Percentiles rank a stretch among this genome's conserved stretches.
These are phyloP conservation scores for Clivina fossor DNA, from an alignment of 2,888 invertebrate genomes.

Conservation along the genomic window DNA sequence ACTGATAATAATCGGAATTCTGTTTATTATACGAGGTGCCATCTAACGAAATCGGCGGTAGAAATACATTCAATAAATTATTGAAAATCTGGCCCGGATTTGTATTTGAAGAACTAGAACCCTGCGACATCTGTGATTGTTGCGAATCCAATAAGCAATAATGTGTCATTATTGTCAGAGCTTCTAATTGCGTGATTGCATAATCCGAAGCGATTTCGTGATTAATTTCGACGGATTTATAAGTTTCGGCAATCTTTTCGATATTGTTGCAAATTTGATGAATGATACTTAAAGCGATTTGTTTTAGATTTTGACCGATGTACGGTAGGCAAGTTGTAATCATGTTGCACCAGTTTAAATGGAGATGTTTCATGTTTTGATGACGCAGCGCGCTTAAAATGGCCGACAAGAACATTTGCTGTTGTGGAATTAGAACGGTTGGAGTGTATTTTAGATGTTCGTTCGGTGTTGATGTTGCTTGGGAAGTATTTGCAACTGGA, in stretches of 20 bases:
- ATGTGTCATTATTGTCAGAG: conserved; percentile 75
- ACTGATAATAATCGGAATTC: conserved; percentile 52
- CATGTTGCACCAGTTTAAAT: conserved; percentile 81
- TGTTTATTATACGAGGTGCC: conserved; percentile 48
- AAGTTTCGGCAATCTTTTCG: conserved; percentile 61
- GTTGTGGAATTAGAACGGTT: conserved; percentile 71
- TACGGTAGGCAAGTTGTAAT: conserved; percentile 80
- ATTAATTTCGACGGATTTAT: conserved; percentile 47
- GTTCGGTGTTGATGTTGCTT: conserved; percentile 45
- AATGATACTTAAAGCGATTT: conserved; percentile 75
- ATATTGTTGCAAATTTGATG: conserved; percentile 79
- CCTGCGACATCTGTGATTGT: conserved; percentile 47
- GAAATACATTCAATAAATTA: conserved; percentile 79
- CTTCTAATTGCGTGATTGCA: conserved; percentile 74
- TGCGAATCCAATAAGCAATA: conserved; percentile 75
- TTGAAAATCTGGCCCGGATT: conserved; percentile 75
- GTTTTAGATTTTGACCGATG: conserved; percentile 73
- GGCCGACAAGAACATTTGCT: conserved; percentile 80
- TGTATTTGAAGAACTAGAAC: conserved; percentile 57
- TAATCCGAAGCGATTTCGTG: conserved; percentile 73
- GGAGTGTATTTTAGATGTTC: conserved; percentile 63
- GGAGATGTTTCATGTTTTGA: conserved; percentile 69
- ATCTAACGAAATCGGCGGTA: conserved; percentile 60
- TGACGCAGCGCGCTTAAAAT: conserved; percentile 74
- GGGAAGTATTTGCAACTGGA: conserved; percentile 38